Evolutionary conservation across 2,113 vertebrate genomes (phyloP).

Genomic region (Gadus macrocephalus): DNA sequence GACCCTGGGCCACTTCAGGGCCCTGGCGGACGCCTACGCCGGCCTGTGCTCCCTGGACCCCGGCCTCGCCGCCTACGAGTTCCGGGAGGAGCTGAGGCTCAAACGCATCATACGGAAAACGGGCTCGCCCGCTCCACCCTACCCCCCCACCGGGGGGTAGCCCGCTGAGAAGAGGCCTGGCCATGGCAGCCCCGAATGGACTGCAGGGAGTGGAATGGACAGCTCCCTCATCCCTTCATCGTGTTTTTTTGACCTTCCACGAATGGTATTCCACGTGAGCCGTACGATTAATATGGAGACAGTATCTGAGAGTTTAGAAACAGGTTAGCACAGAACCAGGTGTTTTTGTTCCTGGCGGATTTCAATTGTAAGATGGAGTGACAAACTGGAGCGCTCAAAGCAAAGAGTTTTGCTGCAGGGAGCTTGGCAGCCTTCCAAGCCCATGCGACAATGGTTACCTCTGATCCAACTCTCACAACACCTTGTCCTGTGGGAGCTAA

Average conservation of each 20-base stretch:
- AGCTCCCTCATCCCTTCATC: constrained; percentile 63
- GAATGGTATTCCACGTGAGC: background rate
- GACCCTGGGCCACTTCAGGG: constrained; percentile 79
- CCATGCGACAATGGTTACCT: constrained; percentile 37
- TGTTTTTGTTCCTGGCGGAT: background rate
- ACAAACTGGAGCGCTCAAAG: constrained; percentile 21
- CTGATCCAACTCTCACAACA: constrained; percentile 35
- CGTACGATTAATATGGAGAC: constrained; percentile 3
- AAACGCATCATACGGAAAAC: constrained; percentile 41
- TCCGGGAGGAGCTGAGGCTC: constrained; percentile 81
- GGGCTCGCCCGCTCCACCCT: background rate
- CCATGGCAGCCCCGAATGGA: constrained; percentile 9
- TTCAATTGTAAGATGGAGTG: background rate
- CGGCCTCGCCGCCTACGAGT: constrained; percentile 77
- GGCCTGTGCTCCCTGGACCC: constrained; percentile 77
- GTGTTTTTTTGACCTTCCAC: constrained; percentile 30
- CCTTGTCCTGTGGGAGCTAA: constrained; percentile 44
- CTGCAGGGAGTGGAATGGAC: constrained; percentile 38
- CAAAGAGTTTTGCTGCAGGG: background rate
- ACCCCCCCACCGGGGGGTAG: background rate
- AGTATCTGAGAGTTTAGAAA: background rate
- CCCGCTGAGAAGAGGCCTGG: constrained; percentile 33
- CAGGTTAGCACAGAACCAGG: background rate
- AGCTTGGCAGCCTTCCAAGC: constrained; percentile 6
- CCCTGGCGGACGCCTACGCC: constrained; percentile 79